Percentiles rank a stretch among this genome's conserved stretches.
These are phyloP conservation scores for Silurus asotus DNA, from an alignment of 2,113 vertebrate species.

Conservation along the genomic window DNA sequence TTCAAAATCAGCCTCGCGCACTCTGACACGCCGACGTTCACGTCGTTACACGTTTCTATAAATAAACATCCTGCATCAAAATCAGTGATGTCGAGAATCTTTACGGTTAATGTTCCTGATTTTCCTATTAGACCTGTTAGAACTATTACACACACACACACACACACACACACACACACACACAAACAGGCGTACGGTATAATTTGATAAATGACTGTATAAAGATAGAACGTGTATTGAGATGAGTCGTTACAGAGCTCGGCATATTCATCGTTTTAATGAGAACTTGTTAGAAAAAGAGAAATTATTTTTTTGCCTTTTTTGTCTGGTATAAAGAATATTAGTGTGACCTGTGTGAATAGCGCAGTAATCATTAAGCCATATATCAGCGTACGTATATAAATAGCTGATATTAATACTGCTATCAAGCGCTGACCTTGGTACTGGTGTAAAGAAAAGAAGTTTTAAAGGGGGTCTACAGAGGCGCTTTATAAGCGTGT, in stretches of 20 bases:
- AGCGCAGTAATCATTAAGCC: background rate
- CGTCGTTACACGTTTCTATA: slow-evolving; percentile 21
- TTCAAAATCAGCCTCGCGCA: background rate
- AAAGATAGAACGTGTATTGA: background rate
- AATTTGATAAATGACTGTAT: background rate
- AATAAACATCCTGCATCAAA: slow-evolving; percentile 38
- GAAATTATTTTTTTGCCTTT: background rate
- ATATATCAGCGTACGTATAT: slow-evolving; percentile 9
- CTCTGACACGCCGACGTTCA: slow-evolving; percentile 29
- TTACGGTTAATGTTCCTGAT: background rate
- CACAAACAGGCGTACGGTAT: background rate
- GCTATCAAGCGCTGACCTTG: slow-evolving; percentile 18
- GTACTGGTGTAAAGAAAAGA: background rate
- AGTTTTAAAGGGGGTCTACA: background rate
- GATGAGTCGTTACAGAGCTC: background rate
- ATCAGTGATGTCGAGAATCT: background rate
- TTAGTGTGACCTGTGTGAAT: background rate
- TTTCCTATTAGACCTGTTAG: background rate
- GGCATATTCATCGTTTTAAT: background rate
- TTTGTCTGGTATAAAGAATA: background rate
- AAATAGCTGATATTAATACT: slow-evolving; percentile 7
- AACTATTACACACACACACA: too few species aligned
- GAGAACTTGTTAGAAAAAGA: background rate
- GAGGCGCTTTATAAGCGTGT: background rate
- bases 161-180: too few species aligned